Percentiles rank a stretch among this genome's conserved stretches.
Evolutionary conservation across 2,113 vertebrate genomes (phyloP).

Genomic region (Caloenas nicobarica): DNA sequence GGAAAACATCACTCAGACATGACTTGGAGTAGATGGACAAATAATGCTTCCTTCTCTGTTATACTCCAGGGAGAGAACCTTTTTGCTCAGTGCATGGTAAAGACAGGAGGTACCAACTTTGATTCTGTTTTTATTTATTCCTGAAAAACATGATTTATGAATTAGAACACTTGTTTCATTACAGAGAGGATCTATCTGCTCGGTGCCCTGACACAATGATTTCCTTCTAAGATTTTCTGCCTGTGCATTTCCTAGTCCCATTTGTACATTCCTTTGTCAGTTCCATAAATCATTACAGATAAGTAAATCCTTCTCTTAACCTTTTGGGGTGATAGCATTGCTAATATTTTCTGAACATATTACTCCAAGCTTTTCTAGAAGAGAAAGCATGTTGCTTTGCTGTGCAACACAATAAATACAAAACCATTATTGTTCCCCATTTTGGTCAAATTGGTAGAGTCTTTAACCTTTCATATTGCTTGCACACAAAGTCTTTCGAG

Average conservation of each 20-base stretch:
- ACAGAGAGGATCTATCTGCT: conserved; percentile 46
- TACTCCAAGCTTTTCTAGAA: conserved; percentile 16
- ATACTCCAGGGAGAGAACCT: not conserved
- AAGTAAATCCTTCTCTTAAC: conserved; percentile 74
- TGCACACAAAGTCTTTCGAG: not conserved
- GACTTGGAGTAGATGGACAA: conserved; percentile 10
- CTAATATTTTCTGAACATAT: conserved; percentile 51
- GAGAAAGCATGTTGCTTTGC: not conserved
- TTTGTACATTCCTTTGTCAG: conserved; percentile 58
- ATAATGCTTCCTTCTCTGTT: not conserved
- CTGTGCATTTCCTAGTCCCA: conserved; percentile 28
- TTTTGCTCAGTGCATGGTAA: not conserved
- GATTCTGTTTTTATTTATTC: conserved; percentile 44
- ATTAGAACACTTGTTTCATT: conserved; percentile 56
- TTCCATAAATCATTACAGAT: conserved; percentile 72
- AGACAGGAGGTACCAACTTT: not conserved
- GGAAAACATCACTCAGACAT: conserved; percentile 7
- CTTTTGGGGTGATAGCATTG: conserved; percentile 57
- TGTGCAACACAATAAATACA: not conserved
- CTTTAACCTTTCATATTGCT: not conserved
- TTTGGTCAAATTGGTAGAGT: not conserved
- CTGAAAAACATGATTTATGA: conserved; percentile 68
- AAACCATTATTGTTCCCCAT: not conserved
- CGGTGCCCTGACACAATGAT: conserved; percentile 47
- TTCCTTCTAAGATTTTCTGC: conserved; percentile 62